A percentile compares a stretch with the other conserved stretches of the same genome.
Evolutionary conservation across 2,888 invertebrate genomes (phyloP).

Genomic region (Lasioglossum oenotherae): DNA sequence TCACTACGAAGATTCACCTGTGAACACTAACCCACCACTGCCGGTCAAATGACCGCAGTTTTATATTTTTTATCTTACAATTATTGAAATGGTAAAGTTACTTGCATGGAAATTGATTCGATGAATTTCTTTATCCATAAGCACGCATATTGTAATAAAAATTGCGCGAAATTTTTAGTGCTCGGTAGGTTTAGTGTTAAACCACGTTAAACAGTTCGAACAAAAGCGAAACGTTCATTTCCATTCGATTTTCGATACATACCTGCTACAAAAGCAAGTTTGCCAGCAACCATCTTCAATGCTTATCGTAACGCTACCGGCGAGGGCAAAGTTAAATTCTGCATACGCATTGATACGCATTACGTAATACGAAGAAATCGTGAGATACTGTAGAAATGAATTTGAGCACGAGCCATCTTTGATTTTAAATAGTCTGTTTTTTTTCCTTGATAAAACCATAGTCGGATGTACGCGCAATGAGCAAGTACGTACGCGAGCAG

Average conservation of each 20-base stretch:
- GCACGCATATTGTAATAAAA: too few relatives aligned
- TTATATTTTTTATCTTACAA: too few relatives aligned
- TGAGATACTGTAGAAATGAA: neutral
- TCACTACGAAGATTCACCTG: too few relatives aligned
- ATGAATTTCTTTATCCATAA: too few relatives aligned
- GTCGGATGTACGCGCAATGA: slow-evolving; percentile 24
- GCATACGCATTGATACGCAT: neutral
- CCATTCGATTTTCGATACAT: slow-evolving; percentile 37
- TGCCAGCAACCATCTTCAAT: slow-evolving; percentile 77
- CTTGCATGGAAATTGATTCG: too few relatives aligned
- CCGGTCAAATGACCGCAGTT: too few relatives aligned
- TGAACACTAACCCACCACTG: too few relatives aligned
- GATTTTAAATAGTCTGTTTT: neutral
- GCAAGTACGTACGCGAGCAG: slow-evolving; percentile 40
- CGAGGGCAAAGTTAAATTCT: neutral
- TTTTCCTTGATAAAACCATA: slow-evolving; percentile 14
- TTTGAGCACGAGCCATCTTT: neutral
- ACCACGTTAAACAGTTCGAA: neutral
- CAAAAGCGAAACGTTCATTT: neutral
- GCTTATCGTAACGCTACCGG: neutral
- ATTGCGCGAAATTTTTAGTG: too few relatives aligned
- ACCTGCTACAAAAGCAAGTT: slow-evolving; percentile 87
- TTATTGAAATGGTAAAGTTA: too few relatives aligned
- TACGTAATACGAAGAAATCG: neutral
- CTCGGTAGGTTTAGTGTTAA: too few relatives aligned